These are phyloP conservation scores for Plagodis pulveraria DNA, from an alignment of 2,888 invertebrate species.

Conservation along the genomic window DNA sequence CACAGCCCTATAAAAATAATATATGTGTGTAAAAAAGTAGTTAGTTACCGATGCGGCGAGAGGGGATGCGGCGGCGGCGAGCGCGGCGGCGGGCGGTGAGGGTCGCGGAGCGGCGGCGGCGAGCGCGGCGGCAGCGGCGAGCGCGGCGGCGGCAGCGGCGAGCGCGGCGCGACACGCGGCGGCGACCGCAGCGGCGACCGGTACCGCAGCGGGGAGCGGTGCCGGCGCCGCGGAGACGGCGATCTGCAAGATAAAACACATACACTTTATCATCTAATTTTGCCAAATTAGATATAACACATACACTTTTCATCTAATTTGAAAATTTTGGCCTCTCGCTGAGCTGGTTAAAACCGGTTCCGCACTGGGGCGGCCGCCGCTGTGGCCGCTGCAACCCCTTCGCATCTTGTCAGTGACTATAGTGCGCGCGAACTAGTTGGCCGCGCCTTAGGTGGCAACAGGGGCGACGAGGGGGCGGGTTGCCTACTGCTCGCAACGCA, in stretches of 20 bases:
- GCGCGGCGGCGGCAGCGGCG: constrained; percentile 62
- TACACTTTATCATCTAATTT: background rate
- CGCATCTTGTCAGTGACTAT: too few species aligned
- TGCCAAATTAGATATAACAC: too few species aligned
- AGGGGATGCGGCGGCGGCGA: constrained; percentile 54
- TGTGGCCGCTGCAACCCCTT: too few species aligned
- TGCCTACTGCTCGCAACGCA: too few species aligned
- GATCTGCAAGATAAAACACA: constrained; percentile 50
- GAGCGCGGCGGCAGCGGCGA: constrained; percentile 57
- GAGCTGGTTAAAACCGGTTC: too few species aligned
- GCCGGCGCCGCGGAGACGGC: constrained; percentile 79
- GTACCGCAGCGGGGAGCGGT: constrained; percentile 76
- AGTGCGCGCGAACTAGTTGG: too few species aligned
- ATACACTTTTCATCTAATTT: background rate
- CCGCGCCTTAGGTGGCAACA: too few species aligned
- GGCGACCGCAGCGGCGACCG: constrained; percentile 75
- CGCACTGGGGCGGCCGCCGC: too few species aligned
- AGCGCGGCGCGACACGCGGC: constrained; percentile 72
- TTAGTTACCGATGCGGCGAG: constrained; percentile 63
- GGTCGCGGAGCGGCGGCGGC: constrained; percentile 57
- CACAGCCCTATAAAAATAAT: too few species aligned
- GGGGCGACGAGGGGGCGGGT: too few species aligned
- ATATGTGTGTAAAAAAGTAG: too few species aligned
- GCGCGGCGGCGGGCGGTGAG: constrained; percentile 44
- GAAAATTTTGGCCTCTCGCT: too few species aligned